phyloP scores from a whole-genome alignment of 2,113 vertebrate species.

The Crotalus viridis region DNA sequence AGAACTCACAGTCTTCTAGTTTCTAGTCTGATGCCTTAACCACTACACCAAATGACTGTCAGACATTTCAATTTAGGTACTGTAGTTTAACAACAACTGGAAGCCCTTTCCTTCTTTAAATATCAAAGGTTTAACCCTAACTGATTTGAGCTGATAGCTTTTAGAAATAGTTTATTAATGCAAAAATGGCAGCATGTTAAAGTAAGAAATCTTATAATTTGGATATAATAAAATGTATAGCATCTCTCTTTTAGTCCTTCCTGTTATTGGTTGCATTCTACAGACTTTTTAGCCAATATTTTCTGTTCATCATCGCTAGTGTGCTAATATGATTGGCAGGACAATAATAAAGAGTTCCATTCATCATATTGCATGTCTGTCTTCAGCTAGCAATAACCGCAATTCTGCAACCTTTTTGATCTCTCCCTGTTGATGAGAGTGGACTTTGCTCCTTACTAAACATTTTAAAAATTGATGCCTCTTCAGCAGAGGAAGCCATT shows the following conservation, averaged over 20 bases:
- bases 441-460: constrained; percentile 35
- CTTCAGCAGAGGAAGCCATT: constrained; percentile 63
- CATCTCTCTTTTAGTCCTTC: not conserved
- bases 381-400: constrained; percentile 34
- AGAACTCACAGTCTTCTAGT: not conserved
- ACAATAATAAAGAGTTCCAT: constrained; percentile 11
- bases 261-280: not conserved
- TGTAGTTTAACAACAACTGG: not conserved
- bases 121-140: not conserved
- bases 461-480: constrained; percentile 10
- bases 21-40: not conserved
- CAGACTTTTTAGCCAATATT: not conserved
- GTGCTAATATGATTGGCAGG: constrained; percentile 5
- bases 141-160: not conserved
- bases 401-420: constrained; percentile 20
- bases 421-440: constrained; percentile 20
- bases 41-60: not conserved
- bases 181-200: not conserved
- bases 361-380: constrained; percentile 20
- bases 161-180: not conserved
- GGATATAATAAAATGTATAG: not conserved
- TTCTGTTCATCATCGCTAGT: not conserved
- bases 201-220: not conserved
- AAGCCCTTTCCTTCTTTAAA: not conserved
- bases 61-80: not conserved